These are phyloP conservation scores for Sinonovacula constricta DNA, from an alignment of 1,140 invertebrate species.

Conservation along the genomic window DNA sequence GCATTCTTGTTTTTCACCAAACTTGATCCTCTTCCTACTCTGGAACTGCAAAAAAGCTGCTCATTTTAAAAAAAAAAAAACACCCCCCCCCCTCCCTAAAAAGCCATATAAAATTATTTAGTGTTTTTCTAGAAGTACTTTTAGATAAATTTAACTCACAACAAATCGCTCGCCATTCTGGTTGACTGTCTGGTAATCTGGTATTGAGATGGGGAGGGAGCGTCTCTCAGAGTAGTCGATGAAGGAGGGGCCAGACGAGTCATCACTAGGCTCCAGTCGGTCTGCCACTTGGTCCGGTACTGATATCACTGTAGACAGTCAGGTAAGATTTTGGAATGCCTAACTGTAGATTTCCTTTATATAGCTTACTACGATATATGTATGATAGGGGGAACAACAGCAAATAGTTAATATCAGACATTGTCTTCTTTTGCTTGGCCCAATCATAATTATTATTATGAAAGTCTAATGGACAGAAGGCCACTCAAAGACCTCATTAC, in stretches of 20 bases:
- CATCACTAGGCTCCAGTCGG: slow-evolving; percentile 90
- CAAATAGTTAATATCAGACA: too few species aligned
- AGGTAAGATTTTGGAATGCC: too few species aligned
- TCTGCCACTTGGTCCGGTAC: slow-evolving; percentile 76
- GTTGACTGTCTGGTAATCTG: slow-evolving; percentile 92
- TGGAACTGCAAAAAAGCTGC: neutral
- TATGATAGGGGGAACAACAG: too few species aligned
- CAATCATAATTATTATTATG: too few species aligned
- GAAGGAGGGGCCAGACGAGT: slow-evolving; percentile 91
- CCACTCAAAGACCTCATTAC: too few species aligned
- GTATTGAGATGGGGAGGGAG: slow-evolving; percentile 98
- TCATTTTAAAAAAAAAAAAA: neutral
- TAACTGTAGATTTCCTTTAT: too few species aligned
- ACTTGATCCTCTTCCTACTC: neutral
- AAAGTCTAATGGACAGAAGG: too few species aligned
- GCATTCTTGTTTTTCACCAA: too few species aligned
- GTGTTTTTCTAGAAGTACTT: too few species aligned
- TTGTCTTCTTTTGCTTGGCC: too few species aligned
- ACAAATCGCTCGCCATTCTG: slow-evolving; percentile 94
- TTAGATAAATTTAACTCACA: slow-evolving; percentile 80
- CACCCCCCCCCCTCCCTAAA: too few species aligned
- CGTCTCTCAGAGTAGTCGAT: slow-evolving; percentile 99
- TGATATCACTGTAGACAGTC: slow-evolving; percentile 77
- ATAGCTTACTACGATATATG: too few species aligned
- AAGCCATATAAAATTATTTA: neutral